Evolutionary conservation across 92 coral and sea anemone species (phyloP), one percentile per base, ranked within the genome.

Genomic region (Bergia puertoricense): DNA sequence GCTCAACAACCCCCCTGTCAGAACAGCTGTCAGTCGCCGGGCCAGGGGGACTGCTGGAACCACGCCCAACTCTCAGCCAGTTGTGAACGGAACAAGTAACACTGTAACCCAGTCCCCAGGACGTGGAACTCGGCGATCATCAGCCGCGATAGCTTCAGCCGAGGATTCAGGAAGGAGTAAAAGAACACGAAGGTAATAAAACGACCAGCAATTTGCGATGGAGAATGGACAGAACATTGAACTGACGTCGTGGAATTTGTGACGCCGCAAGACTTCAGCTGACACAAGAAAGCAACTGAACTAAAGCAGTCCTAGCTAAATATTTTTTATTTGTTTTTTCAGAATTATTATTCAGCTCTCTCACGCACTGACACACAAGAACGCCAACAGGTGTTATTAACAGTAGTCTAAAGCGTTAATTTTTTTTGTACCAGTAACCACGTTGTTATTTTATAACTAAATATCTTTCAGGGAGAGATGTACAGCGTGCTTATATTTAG

Each of bases 111-210:
- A 84, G 77, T 78, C 91, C 86, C 89, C 93, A 6, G 54, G 67
- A 5, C 87, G 87, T 84, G 88, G 95, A 36, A 93, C 95, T 23
- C 91, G 98, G 54, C 89, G 96, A 81, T 84, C 87, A 69, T 79
- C 87, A 37, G 92, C 93, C 15, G 88, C 94, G 18, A 86, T 94
- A 13, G 81, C 92, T 22, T 77, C 92, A 79, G 48, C 93, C 23
- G 98, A 93, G 74, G 96, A 95, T 9, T 81, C 95, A 13, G 86
- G 92, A 45, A 86, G 92, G 57, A 95, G 93, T 65, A 95, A 95
- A 77, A 91, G 98, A 79, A 85, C 94, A 8, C 89, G 95, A 74
- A 86, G 96, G 65, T 67, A 39, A 77, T 92, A 65, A 76, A 84
- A 40, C 54, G 44, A 9, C 18, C 48, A 3, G 30, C 80, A 0